phyloP scores from a whole-genome alignment of 37 sponge, comb jelly and placozoan species.

The Aphrocallistes beatrix region DNA sequence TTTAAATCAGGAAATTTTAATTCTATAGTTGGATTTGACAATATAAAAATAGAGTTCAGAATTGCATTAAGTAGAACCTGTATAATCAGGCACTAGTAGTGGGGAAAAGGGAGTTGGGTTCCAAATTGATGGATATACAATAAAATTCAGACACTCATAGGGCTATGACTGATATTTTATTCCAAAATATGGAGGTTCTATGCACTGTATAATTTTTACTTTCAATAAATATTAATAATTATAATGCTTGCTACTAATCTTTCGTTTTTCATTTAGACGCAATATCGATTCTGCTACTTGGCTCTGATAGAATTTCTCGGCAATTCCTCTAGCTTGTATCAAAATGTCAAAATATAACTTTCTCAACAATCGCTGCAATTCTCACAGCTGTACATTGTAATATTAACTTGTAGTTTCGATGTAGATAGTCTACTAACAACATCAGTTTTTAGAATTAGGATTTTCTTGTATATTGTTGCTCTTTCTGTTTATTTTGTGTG shows the following conservation, averaged over 20 bases:
- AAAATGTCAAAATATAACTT: not conserved
- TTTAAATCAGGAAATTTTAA: no score
- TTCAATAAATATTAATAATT: not conserved
- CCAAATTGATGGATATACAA: no score
- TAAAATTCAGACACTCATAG: no score
- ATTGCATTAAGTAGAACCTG: no score
- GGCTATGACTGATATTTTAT: no score
- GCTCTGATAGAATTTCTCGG: not conserved
- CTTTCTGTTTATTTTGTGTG: not conserved
- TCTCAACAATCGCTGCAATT: not conserved
- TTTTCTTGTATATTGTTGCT: not conserved
- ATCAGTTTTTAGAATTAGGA: not conserved
- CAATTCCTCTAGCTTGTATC: not conserved
- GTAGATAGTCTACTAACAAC: not conserved
- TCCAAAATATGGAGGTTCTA: no score
- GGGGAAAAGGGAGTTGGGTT: no score
- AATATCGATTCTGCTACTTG: conserved; percentile 11
- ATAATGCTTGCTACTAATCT: not conserved
- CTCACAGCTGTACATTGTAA: not conserved
- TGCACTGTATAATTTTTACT: not conserved
- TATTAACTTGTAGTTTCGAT: not conserved
- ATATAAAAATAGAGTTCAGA: no score
- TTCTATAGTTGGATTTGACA: no score
- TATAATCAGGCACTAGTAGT: no score
- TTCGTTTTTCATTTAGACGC: not conserved